phyloP scores from a whole-genome alignment of 1,140 invertebrate genomes.

The Cherax destructor region DNA sequence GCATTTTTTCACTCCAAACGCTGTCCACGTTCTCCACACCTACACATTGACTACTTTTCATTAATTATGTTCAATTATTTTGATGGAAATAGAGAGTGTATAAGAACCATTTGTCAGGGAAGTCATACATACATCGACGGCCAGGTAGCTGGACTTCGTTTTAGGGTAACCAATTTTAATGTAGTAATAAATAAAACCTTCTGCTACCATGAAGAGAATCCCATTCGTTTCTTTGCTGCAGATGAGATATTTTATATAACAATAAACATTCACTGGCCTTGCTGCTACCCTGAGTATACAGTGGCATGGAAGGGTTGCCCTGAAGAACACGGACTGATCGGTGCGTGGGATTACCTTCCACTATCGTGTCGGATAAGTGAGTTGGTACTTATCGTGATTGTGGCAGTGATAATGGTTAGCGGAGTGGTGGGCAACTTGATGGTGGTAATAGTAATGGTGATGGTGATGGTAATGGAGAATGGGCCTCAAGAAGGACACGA shows the following conservation, averaged over 20 bases:
- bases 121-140: neutral
- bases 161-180: neutral
- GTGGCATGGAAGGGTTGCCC: conserved; percentile 19
- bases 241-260: conserved; percentile 9
- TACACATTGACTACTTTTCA: neutral
- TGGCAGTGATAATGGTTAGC: neutral
- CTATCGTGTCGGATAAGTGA: conserved; percentile 22
- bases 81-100: neutral
- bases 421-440: neutral
- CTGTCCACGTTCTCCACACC: neutral
- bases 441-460: neutral
- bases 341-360: conserved; percentile 41
- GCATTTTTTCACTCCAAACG: conserved; percentile 13
- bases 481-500: neutral
- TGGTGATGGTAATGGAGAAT: neutral
- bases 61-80: neutral
- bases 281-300: neutral
- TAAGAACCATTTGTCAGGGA: conserved; percentile 19
- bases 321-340: conserved; percentile 13
- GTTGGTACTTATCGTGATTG: conserved; percentile 1
- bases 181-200: too few species aligned
- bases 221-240: neutral
- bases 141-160: conserved; percentile 5
- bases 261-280: conserved; percentile 35
- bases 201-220: neutral